Conservation (phyloP, 2,888 invertebrate genomes). For the Formica aserva region DNA sequence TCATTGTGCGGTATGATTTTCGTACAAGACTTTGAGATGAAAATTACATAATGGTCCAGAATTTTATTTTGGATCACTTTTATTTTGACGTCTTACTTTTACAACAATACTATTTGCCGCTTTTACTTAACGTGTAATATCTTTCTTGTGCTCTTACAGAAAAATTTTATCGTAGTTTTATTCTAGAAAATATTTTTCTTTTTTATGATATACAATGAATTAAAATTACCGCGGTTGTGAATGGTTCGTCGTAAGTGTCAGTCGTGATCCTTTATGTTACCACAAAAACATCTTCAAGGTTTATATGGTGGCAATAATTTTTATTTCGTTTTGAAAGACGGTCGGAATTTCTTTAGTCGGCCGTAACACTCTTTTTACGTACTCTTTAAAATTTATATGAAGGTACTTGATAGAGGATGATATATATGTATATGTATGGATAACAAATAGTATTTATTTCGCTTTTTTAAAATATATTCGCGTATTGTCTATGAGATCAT, state of each 20-base stretch:
- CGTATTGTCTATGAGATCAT: background rate
- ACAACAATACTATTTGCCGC: background rate
- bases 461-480: background rate
- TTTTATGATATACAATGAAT: background rate
- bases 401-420: background rate
- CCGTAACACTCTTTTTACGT: background rate
- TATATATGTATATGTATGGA: background rate
- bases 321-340: constrained; percentile 1
- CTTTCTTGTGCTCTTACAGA: background rate
- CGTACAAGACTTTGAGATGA: background rate
- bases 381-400: background rate
- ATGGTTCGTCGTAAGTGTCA: background rate
- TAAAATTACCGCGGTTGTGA: background rate
- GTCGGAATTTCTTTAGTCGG: background rate
- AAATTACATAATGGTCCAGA: background rate
- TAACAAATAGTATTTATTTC: background rate
- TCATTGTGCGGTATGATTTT: background rate
- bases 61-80: background rate
- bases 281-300: background rate
- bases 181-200: background rate
- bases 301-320: constrained; percentile 2
- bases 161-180: background rate
- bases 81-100: constrained; percentile 16
- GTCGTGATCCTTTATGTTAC: background rate
- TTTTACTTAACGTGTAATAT: background rate